Evolutionary conservation across 2,888 invertebrate species (phyloP).

Genomic region (Pyralis farinalis): DNA sequence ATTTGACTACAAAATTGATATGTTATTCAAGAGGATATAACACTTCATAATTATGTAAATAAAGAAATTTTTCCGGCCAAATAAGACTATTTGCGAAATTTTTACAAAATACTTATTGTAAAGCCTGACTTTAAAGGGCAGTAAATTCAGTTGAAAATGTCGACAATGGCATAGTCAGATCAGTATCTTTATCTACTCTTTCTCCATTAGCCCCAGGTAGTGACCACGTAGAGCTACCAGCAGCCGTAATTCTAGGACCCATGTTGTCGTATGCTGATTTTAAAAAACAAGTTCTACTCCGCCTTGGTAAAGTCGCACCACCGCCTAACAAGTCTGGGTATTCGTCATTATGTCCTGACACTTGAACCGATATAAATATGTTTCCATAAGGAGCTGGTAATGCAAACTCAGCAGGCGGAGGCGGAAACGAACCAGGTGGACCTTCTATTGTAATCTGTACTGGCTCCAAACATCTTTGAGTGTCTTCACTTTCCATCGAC

Average conservation of each 20-base stretch:
- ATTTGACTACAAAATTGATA: conserved; percentile 39
- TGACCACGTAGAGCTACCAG: conserved; percentile 93
- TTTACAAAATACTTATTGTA: conserved; percentile 10
- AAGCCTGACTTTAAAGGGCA: conserved; percentile 48
- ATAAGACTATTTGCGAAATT: conserved; percentile 1
- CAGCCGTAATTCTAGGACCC: conserved; percentile 93
- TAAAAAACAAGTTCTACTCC: conserved; percentile 73
- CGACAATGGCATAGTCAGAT: conserved; percentile 47
- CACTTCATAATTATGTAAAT: conserved; percentile 16
- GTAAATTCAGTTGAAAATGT: conserved; percentile 75
- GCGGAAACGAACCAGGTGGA: conserved; percentile 60
- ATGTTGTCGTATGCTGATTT: conserved; percentile 93
- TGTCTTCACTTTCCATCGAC: conserved; percentile 74
- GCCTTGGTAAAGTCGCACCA: conserved; percentile 68
- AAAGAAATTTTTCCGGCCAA: conserved; percentile 2
- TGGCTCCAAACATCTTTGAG: conserved; percentile 73
- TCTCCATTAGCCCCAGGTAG: conserved; percentile 82
- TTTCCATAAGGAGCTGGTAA: conserved; percentile 82
- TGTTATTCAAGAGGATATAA: conserved; percentile 30
- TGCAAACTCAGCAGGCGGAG: conserved; percentile 74
- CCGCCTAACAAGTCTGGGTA: conserved; percentile 89
- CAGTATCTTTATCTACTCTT: conserved; percentile 37
- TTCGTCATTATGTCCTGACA: conserved; percentile 84
- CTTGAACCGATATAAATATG: conserved; percentile 93
- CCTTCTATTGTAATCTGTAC: conserved; percentile 83